Evolutionary conservation across 2,888 invertebrate genomes (phyloP), one percentile per base, ranked within the genome.

Genomic region (Cosmia trapezina): DNA sequence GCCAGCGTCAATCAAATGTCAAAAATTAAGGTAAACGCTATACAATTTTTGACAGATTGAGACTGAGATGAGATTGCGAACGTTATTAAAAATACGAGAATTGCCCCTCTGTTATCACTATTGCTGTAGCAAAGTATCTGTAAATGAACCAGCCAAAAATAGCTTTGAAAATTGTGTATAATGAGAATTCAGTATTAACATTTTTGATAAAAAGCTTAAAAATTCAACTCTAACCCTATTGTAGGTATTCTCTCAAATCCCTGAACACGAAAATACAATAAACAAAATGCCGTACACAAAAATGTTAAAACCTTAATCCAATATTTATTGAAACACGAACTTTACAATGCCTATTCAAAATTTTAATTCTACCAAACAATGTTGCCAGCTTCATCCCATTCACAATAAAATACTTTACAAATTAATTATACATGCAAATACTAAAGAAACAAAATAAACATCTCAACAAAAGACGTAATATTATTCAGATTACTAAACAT

Each of bases 361-460:
- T 41, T 61, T 47, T 49, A 37, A 80, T 51, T 63, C 8, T 14
- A 4, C 19, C 47, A 37, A 33, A 68, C 74, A 61, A 62, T 51
- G 45, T 62, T 49, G 33, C n/a, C 62, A 59, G 62, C 22, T 43
- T 73, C 56, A 45, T 68, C 22, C 37, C 11, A 68, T 56, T 49
- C 33, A 54, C 61, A 71, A 73, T 59, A 72, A 83, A 83, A 70
- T 45, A 71, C 59, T 59, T 68, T 63, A 54, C 37, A 73, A 83
- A 83, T 82, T 78, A 78, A 76, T 84, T 80, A 82, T 75, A 76
- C 78, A 86, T 80, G 76, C 73, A 84, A 77, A 86, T 80, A 65
- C 68, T 68, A 70, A 83, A 83, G 82, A 86, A 88, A 87, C 74
- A 81, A 70, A 79, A 80, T 76, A 79, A 75, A 81, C 71, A 73